These are phyloP conservation scores for Calosoma granatense DNA, from an alignment of 1,140 invertebrate genomes.

Conservation along the genomic window DNA sequence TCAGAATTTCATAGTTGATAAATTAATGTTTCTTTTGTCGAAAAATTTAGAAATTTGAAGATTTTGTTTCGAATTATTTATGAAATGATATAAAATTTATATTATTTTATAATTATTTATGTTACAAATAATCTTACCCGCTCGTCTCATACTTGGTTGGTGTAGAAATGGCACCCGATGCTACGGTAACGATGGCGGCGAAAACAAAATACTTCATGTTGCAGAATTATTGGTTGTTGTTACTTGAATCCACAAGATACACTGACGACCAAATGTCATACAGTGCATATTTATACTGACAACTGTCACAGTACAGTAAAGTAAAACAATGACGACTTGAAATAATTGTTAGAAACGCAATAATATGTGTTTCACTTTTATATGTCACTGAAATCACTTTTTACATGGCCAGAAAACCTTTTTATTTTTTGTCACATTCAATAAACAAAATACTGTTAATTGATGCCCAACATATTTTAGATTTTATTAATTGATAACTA, in stretches of 20 bases:
- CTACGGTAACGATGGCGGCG: not conserved
- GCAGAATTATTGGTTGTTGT: too few relatives aligned
- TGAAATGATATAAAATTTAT: too few relatives aligned
- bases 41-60: too few relatives aligned
- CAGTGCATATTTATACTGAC: not conserved
- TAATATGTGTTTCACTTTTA: conserved; percentile 8
- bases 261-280: not conserved
- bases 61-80: too few relatives aligned
- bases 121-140: too few relatives aligned
- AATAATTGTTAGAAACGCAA: conserved; percentile 5
- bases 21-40: too few relatives aligned
- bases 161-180: not conserved
- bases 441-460: not conserved
- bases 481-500: too few relatives aligned
- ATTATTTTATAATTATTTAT: too few relatives aligned
- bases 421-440: not conserved
- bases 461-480: too few relatives aligned
- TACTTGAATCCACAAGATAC: not conserved
- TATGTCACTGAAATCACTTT: not conserved
- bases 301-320: not conserved
- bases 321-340: not conserved
- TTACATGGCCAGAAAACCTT: not conserved
- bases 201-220: not conserved
- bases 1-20: too few relatives aligned
- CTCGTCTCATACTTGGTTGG: not conserved